These are phyloP conservation scores for Odontocerum albicorne DNA, from an alignment of 2,888 invertebrate genomes.

Conservation along the genomic window DNA sequence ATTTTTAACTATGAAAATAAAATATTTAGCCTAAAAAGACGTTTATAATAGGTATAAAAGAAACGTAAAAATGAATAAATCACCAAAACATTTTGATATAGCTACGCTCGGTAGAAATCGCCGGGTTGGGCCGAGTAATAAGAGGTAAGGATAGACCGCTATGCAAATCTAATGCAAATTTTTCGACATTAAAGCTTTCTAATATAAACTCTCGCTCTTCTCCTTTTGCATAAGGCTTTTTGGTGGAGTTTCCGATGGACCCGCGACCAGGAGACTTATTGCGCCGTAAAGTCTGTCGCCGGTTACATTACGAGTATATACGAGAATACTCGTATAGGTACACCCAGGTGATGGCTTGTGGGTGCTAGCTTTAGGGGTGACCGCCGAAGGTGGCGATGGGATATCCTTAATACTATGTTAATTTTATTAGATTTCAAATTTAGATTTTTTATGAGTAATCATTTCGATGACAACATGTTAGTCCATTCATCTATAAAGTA, in stretches of 20 bases:
- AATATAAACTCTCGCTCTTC: conserved; percentile 31
- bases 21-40: too few species aligned
- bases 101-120: conserved; percentile 9
- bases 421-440: too few species aligned
- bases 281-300: conserved; percentile 12
- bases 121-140: conserved; percentile 29
- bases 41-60: too few species aligned
- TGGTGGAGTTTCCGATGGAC: conserved; percentile 21
- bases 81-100: conserved; percentile 6
- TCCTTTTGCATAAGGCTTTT: conserved; percentile 29
- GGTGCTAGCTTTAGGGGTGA: too few species aligned
- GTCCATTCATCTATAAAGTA: too few species aligned
- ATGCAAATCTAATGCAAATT: conserved; percentile 37
- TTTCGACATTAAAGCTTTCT: conserved; percentile 36
- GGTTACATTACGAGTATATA: too few species aligned
- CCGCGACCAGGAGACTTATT: conserved; percentile 13
- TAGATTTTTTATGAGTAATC: too few species aligned
- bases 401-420: too few species aligned
- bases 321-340: too few species aligned
- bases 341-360: conserved; percentile 14
- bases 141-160: conserved; percentile 35
- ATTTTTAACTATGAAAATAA: neutral
- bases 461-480: too few species aligned
- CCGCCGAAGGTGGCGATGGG: too few species aligned
- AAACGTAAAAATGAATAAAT: too few species aligned